Evolutionary conservation across 2,797 vertebrate genomes (phyloP), one percentile per base, ranked within the genome.

Genomic region (Glossophaga mutica): DNA sequence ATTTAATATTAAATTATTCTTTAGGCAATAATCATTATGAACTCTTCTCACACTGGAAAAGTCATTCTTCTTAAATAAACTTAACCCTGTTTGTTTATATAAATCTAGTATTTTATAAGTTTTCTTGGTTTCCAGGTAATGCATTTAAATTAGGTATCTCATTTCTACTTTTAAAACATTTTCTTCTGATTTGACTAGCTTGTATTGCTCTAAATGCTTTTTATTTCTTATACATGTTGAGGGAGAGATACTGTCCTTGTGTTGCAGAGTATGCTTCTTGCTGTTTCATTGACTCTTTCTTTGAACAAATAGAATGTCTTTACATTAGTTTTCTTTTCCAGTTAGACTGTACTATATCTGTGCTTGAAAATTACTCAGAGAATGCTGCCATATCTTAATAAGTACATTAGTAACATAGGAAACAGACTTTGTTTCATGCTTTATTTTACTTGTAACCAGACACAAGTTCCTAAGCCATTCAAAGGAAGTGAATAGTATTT

Each of bases 1-100:
- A 90, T 94, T 77, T 79, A 94, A 79, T 93, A 87, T 93, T 93
- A 74, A 89, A 77, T 94, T 85, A 44, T 86, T 84, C 24, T 21
- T 59, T 5, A 87, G 52, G 37, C 26, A 94, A 15, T 71, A 77
- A 67, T 70, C 26, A 81, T 39, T 92, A 44, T n/a, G 68, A 84
- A 77, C 14, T 74, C 29, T 94, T 73, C 3, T 95, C 19, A 9
- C 9, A 24, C 67, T 50, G 21, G 70, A 88, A 83, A 91, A 82
- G 10, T 34, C 86, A 74, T 67, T 57, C n/a, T 62, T 77, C 46
- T 84, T 86, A 59, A 77, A 44, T 89, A 84, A 59, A 67, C 6
- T 34, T 82, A 93, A 85, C 0, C 0, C 34, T 67, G 16, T 67
- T 96, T 96, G 5, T 81, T 55, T 92, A 85, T 90, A 39, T 50